Base-by-base conservation (phyloP, 2,888 invertebrate species). In the Drosophila anomelani region DNA sequence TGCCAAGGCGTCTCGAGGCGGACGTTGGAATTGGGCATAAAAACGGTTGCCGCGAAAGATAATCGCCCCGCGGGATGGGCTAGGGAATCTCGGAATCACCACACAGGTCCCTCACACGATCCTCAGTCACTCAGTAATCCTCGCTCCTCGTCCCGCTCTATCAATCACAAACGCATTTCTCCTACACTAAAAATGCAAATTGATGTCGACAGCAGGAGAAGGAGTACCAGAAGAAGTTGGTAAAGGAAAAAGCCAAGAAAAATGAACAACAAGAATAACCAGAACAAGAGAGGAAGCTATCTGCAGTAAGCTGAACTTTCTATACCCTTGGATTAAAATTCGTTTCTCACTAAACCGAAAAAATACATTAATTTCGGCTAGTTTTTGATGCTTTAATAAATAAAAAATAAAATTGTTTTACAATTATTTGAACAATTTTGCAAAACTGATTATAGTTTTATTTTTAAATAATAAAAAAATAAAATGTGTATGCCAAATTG, bases 1-100 rank as follows among this genome's bases (percentile, higher is more conserved):
- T 85, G 81, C 85, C 85, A 77, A 88, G 79, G 88, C 76, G 85
- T 85, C 76, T 80, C 75, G 61, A 77, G 88, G 81, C 85, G 85
- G 85, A 85, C 88, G 86, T 85, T 81, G 61, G 85, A 81, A 83
- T 83, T 83, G 83, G 86, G 84, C 83, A 83, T 83, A 81, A 86
- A 83, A 79, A 81, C 79, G 62, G 77, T 80, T 80, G 79, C 84
- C 84, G 85, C 84, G 72, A 80, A 73, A 77, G 85, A 85, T 85
- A 85, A 85, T 85, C 84, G 71, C 54, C 36, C 26, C 26, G 26
- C 46, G 46, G 46, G 46, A 46, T 63, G 46, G 51, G 72, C 72
- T 73, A 73, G 70, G 67, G 70, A 62, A 72, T 62, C 41, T 39
- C 57, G 51, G 34, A 63, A 58, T 32, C 59, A 20, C 43, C 23